A percentile compares a stretch with the other conserved stretches of the same genome.
phyloP scores from a whole-genome alignment of 2,113 vertebrate species.

The Lipotes vexillifer region DNA sequence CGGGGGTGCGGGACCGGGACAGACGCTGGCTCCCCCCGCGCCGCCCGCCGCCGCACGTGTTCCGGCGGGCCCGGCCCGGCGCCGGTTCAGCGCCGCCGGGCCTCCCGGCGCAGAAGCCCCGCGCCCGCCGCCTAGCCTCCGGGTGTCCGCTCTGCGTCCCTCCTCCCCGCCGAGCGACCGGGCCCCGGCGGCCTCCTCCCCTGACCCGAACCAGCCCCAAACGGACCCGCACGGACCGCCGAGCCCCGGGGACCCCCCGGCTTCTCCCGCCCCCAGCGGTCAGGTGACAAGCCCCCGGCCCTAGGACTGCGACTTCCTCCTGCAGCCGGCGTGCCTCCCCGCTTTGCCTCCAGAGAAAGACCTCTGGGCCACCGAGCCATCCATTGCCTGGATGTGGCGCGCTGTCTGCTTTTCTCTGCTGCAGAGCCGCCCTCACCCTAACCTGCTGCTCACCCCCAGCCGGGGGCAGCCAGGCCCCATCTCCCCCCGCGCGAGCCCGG shows the following conservation, averaged over 20 bases:
- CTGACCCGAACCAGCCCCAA: neutral
- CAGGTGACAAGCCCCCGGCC: neutral
- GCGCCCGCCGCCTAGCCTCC: neutral
- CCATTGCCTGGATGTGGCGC: neutral
- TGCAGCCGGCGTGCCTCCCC: neutral
- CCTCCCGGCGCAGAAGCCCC: neutral
- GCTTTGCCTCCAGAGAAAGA: neutral
- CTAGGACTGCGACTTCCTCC: neutral
- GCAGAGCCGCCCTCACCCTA: rapidly evolving
- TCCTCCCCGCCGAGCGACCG: rapidly evolving
- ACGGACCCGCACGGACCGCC: neutral
- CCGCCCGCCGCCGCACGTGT: slow-evolving; percentile 33
- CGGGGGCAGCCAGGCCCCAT: neutral
- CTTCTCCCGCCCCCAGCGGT: neutral
- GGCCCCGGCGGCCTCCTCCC: neutral
- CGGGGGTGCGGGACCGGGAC: neutral
- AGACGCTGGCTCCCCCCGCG: neutral
- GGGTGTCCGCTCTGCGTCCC: neutral
- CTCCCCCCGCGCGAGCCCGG: neutral
- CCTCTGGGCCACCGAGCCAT: neutral
- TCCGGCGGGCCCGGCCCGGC: neutral
- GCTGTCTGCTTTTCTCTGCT: neutral
- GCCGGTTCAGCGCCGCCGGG: neutral
- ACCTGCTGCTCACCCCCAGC: neutral
- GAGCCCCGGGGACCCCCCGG: no score